phyloP scores from a whole-genome alignment of 2,113 vertebrate species.

The Lipotes vexillifer region DNA sequence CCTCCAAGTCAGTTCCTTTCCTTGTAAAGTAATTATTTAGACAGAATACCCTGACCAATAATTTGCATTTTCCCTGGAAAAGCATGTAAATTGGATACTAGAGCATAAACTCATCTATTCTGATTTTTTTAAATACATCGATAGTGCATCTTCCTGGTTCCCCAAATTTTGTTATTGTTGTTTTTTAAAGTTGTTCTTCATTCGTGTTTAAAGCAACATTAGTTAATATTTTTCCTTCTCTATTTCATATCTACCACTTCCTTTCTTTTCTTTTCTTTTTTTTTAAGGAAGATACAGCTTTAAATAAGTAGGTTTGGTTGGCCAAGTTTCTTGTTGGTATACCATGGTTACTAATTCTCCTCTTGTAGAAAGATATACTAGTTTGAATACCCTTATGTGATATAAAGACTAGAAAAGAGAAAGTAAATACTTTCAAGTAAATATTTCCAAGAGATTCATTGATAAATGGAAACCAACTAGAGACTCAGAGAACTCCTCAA shows the following conservation, averaged over 20 bases:
- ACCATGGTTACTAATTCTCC: neutral
- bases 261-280: neutral
- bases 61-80: slow-evolving; percentile 1
- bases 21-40: slow-evolving; percentile 17
- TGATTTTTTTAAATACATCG: neutral
- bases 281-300: neutral
- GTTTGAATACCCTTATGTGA: neutral
- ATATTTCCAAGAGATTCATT: neutral
- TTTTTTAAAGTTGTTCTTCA: neutral
- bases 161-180: neutral
- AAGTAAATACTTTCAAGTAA: neutral
- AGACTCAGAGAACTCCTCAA: neutral
- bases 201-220: neutral
- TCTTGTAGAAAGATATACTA: neutral
- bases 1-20: neutral
- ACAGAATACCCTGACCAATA: neutral
- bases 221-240: neutral
- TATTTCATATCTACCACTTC: neutral
- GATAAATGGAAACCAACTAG: neutral
- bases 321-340: neutral
- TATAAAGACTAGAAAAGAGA: neutral
- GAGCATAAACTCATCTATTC: neutral
- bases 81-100: neutral
- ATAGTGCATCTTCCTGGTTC: neutral
- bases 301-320: neutral